Evolutionary conservation across 2,888 invertebrate genomes (phyloP).

Genomic region (Thumatha senex): DNA sequence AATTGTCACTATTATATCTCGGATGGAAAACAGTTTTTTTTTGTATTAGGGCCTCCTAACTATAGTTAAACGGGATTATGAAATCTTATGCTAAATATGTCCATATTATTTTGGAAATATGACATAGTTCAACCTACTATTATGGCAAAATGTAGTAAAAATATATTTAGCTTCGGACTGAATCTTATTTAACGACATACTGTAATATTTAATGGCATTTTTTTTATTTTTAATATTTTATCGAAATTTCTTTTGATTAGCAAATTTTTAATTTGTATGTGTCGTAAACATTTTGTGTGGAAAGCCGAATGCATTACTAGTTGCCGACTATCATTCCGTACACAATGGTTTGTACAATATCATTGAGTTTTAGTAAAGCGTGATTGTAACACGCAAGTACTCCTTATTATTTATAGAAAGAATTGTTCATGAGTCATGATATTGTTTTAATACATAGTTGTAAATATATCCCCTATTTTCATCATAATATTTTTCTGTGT

Average conservation of each 20-base stretch:
- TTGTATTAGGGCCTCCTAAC: too few species aligned
- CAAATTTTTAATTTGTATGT: constrained; percentile 12
- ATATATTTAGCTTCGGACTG: constrained; percentile 36
- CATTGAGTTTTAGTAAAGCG: constrained; percentile 48
- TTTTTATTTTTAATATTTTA: constrained; percentile 21
- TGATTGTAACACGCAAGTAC: constrained; percentile 66
- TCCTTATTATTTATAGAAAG: constrained; percentile 72
- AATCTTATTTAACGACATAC: constrained; percentile 31
- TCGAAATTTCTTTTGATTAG: constrained; percentile 16
- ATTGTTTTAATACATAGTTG: constrained; percentile 72
- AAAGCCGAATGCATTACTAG: constrained; percentile 13
- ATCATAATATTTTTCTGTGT: constrained; percentile 65
- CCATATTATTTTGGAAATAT: too few species aligned
- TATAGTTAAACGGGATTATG: too few species aligned
- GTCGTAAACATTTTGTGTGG: constrained; percentile 7
- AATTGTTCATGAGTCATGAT: constrained; percentile 78
- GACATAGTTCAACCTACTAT: too few species aligned
- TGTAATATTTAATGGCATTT: constrained; percentile 35
- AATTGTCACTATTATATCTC: too few species aligned
- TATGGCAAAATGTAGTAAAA: neutral
- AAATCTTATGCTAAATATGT: too few species aligned
- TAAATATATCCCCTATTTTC: constrained; percentile 83
- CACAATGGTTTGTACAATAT: constrained; percentile 51
- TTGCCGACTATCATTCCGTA: constrained; percentile 57
- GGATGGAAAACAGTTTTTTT: too few species aligned